Evolutionary conservation across 1,140 invertebrate species (phyloP), one percentile per base, ranked within the genome.

Genomic region (Steinernema khuongi): DNA sequence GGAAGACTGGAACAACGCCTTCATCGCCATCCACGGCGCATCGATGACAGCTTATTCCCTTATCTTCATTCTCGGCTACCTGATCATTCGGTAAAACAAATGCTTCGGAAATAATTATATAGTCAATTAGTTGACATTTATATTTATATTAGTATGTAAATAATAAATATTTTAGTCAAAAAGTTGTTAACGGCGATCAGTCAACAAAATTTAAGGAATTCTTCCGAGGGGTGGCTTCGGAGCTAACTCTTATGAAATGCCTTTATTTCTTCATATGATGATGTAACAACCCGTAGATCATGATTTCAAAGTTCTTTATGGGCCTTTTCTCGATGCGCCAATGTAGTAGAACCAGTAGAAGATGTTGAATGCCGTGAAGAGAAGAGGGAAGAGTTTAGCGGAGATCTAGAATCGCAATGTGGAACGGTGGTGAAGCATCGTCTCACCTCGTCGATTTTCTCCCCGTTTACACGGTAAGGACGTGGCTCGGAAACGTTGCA

Each of bases 261-360:
- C n/a, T n/a, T n/a, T n/a, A n/a, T n/a, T n/a, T n/a, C n/a, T n/a
- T n/a, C n/a, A n/a, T n/a, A n/a, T n/a, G n/a, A n/a, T n/a, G n/a
- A n/a, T n/a, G n/a, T n/a, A n/a, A n/a, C n/a, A n/a, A n/a, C n/a
- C n/a, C n/a, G n/a, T n/a, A n/a, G n/a, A n/a, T n/a, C n/a, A n/a
- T n/a, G n/a, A n/a, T n/a, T 41, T 41, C 36, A 41, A n/a, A 41
- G 36, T n/a, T 41, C n/a, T n/a, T 41, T 41, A 11, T n/a, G 7
- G 36, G 36, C 77, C n/a, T n/a, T n/a, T n/a, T 26, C 77, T 75
- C 26, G 82, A 80, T 69, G 78, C 73, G 14, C 80, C 82, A 68
- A 84, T 82, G 72, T 83, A 84, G 44, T 84, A 84, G 66, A 80
- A 80, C 83, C 83, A 84, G 69, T 84, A 84, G 73, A 84, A 85